These are phyloP conservation scores for Zaprionus capensis DNA, from an alignment of 1,140 invertebrate species.

Conservation along the genomic window DNA sequence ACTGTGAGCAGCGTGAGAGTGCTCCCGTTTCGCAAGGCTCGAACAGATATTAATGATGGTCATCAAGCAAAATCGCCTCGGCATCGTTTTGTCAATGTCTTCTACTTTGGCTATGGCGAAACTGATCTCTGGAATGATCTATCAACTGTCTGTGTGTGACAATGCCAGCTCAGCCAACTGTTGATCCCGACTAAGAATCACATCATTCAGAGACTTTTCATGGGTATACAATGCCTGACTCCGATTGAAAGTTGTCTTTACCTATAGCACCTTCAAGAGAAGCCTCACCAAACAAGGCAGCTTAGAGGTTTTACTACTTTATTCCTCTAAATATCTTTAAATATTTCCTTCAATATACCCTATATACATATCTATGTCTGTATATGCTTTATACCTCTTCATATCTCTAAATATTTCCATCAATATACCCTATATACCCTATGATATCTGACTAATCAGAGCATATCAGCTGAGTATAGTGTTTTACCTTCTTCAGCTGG, in stretches of 20 bases:
- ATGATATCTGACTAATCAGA: background rate
- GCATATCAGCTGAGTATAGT: background rate
- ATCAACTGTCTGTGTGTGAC: background rate
- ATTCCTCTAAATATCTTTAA: too few relatives aligned
- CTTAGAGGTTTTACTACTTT: too few relatives aligned
- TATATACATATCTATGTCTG: too few relatives aligned
- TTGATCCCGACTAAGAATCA: background rate
- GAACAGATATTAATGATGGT: conserved; percentile 16
- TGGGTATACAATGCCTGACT: too few relatives aligned
- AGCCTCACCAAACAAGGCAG: background rate
- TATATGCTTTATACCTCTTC: too few relatives aligned
- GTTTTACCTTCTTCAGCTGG: background rate
- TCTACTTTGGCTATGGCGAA: background rate
- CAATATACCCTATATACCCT: too few relatives aligned
- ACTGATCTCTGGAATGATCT: background rate
- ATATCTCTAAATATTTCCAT: too few relatives aligned
- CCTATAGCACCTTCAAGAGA: background rate
- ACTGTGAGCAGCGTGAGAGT: conserved; percentile 1
- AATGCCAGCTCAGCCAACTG: background rate
- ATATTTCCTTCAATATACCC: too few relatives aligned
- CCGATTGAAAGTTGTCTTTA: too few relatives aligned
- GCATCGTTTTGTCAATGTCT: conserved; percentile 35
- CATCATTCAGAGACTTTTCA: background rate
- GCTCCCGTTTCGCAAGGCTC: background rate
- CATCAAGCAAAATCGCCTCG: conserved; percentile 15